Evolutionary conservation across 2,888 invertebrate species (phyloP).

Genomic region (Lithosia quadra): DNA sequence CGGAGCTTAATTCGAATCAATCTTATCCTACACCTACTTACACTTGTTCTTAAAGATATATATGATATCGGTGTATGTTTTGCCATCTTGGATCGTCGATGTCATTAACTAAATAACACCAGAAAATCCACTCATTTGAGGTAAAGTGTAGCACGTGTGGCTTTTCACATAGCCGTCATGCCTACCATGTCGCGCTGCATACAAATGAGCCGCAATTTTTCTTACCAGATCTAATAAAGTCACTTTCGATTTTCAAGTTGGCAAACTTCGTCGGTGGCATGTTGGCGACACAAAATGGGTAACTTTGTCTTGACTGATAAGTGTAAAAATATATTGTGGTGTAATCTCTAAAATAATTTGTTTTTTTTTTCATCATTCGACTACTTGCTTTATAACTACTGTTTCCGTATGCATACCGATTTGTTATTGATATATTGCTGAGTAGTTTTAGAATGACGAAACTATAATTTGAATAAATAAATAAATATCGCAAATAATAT

Average conservation of each 20-base stretch:
- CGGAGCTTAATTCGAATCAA: not conserved
- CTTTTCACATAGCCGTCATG: not conserved
- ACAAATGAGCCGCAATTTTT: not conserved
- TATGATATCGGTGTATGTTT: not conserved
- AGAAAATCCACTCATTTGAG: not conserved
- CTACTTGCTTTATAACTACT: not conserved
- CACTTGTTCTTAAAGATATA: not conserved
- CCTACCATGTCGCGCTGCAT: not conserved
- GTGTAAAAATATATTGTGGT: not conserved
- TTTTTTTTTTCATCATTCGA: not conserved
- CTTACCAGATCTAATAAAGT: not conserved
- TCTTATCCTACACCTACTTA: not conserved
- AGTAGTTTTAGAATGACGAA: no score
- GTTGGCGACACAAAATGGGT: not conserved
- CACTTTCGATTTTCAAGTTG: constrained; percentile 1
- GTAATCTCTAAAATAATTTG: not conserved
- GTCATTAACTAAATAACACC: not conserved
- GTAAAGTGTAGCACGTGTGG: not conserved
- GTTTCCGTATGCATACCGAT: no score
- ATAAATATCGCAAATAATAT: no score
- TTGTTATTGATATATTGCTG: no score
- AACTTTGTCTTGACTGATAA: not conserved
- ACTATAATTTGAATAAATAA: no score
- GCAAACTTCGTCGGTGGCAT: not conserved
- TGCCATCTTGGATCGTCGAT: not conserved